Conservation (phyloP, 2,888 invertebrate genomes). For the Volucella inflata region DNA sequence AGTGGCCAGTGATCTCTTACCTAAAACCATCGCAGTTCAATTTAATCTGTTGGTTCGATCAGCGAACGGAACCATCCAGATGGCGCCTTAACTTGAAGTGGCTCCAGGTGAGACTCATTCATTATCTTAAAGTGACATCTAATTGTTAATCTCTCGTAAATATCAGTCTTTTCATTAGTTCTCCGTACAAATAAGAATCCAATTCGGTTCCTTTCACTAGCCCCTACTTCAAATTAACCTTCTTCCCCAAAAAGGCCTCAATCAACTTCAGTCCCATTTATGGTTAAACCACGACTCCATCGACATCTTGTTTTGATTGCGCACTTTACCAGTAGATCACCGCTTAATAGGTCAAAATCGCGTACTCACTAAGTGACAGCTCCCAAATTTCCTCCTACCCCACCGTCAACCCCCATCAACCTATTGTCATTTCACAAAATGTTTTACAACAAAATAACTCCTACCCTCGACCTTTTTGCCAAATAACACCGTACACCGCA, state of each 20-base stretch:
- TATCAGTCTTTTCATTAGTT: too few species aligned
- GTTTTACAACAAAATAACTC: conserved; percentile 71
- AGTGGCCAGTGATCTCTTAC: too few species aligned
- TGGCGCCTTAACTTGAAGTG: too few species aligned
- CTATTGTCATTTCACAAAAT: conserved; percentile 75
- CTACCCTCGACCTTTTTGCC: conserved; percentile 74
- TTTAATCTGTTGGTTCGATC: too few species aligned
- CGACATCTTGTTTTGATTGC: conserved; percentile 35
- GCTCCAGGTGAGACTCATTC: too few species aligned
- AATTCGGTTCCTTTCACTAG: too few species aligned
- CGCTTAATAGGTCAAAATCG: conserved; percentile 63
- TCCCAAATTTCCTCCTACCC: not conserved
- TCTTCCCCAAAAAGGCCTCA: conserved; percentile 3
- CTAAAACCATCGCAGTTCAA: too few species aligned
- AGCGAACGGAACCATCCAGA: too few species aligned
- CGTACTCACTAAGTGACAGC: not conserved
- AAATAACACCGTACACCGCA: conserved; percentile 52
- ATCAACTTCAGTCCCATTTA: conserved; percentile 43
- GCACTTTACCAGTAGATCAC: conserved; percentile 4
- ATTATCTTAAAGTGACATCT: too few species aligned
- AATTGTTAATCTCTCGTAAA: too few species aligned
- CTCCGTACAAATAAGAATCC: too few species aligned
- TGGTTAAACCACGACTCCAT: conserved; percentile 35
- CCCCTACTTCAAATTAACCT: conserved; percentile 5
- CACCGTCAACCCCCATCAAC: conserved; percentile 26